Evolutionary conservation across 2,113 vertebrate genomes (phyloP), one percentile per base, ranked within the genome.

Genomic region (Crypturellus undulatus): DNA sequence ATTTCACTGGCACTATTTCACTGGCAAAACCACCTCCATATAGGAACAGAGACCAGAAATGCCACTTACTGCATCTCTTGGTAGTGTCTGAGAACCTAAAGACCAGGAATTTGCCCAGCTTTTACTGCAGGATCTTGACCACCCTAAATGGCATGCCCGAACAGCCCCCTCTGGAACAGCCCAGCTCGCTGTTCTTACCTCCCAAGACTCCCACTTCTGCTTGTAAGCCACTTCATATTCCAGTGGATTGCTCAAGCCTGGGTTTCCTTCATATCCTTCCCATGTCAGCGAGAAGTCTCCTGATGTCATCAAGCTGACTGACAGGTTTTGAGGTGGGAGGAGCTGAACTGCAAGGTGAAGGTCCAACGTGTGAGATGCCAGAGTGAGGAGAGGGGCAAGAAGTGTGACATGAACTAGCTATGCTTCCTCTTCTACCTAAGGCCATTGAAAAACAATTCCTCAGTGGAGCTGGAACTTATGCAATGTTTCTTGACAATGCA

Each of bases 211-310:
- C 95, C 97, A 97, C 1, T 90, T 68, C 43, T 72, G 22, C 83
- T 86, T 97, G 89, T 97, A 98, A 64, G 40, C 30, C 59, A 98
- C 95, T 94, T 98, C 97, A n/a, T 96, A 98, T 14, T 98, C 90
- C 85, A 98, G 54, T 4, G 49, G 63, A 7, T 17, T 15, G 11
- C 88, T 71, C 81, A 97, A 45, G 62, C 34, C 77, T 49, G 51
- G 75, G 47, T 22, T 94, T 89, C 83, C 89, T 54, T 38, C 42
- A 1, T 63, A 21, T n/a, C 79, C 51, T 15, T 32, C 52, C 98
- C 98, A 98, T 24, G 59, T 86, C 79, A 98, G 88, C 84, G 95
- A 75, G 81, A 98, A 79, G 9, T 89, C 92, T 32, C 87, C 82
- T 5, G 89, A 60, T 22, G 15, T 15, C 20, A 19, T 86, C 5